Conservation (phyloP, 2,888 invertebrate genomes). For the Cataglyphis rosenhaueri region DNA sequence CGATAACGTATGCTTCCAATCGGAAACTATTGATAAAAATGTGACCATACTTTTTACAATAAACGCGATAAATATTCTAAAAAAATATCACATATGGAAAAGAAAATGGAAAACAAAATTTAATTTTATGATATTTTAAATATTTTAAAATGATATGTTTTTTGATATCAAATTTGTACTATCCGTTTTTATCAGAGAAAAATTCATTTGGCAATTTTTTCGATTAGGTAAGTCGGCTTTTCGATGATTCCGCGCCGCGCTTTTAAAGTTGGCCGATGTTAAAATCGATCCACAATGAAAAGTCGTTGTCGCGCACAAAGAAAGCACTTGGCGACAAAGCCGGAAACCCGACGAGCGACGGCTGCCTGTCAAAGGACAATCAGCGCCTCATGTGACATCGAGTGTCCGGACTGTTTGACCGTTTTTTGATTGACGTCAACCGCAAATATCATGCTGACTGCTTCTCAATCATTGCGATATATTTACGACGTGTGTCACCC, state of each 20-base stretch:
- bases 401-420: conserved; percentile 80
- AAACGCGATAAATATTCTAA: background rate
- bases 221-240: conserved; percentile 5
- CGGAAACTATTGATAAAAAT: background rate
- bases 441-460: conserved; percentile 67
- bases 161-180: background rate
- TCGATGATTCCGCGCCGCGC: conserved; percentile 42
- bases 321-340: conserved; percentile 69
- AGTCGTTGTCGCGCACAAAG: conserved; percentile 63
- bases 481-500: conserved; percentile 70
- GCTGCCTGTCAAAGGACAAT: conserved; percentile 80
- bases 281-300: conserved; percentile 63
- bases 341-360: conserved; percentile 63
- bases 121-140: background rate
- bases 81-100: background rate
- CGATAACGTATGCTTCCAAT: background rate
- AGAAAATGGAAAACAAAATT: background rate
- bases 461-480: conserved; percentile 51
- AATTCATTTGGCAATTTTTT: conserved; percentile 15
- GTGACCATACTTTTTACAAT: background rate
- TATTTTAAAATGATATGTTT: background rate
- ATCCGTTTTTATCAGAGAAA: background rate
- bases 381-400: conserved; percentile 77
- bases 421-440: conserved; percentile 75
- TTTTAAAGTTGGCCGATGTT: conserved; percentile 67